Evolutionary conservation across 2,113 vertebrate genomes (phyloP), one percentile per base, ranked within the genome.

Genomic region (Rhinichthys klamathensis): DNA sequence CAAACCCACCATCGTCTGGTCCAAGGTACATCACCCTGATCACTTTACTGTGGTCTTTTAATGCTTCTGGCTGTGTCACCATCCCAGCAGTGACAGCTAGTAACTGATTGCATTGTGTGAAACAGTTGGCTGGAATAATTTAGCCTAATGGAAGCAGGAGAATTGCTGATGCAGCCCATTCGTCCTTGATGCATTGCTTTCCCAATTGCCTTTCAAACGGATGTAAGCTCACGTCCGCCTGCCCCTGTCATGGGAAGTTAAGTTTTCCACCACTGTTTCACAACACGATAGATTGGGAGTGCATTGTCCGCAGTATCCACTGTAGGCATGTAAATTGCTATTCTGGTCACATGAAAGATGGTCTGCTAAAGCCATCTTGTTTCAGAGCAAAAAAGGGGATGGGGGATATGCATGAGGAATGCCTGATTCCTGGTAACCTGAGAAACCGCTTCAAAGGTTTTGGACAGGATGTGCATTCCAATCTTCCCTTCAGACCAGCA

Each of bases 1-100:
- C 0, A 84, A 82, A 11, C 98, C 97, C 3, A 75, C 90, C 5
- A 86, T 98, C 76, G 91, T 93, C 90, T 99, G 97, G 97, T 92
- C 95, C 89, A 97, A 98, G 97, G 97, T 98, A 89, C 30, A 70
- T 65, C 58, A 15, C 15, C 32, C 30, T 23, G 12, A 65, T n/a
- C 3, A n/a, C 80, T 44, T 3, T 41, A 69, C 21, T 32, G 16
- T 6, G 30, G 74, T 74, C 85, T 85, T 72, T 83, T 86, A 56
- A 79, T 72, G 65, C 35, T 80, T 89, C 83, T 83, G 75, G 83
- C 80, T 54, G 73, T 72, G 80, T 79, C 25, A 51, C 10, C 10
- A 51, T 67, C 25, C 25, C 35, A 69, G 79, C 8, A 23, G 58
- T 90, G 88, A 89, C 82, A 60, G 87, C 88, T 44, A 67, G 18